Conservation (phyloP, 2,113 vertebrate species). For the Lagenorhynchus albirostris region DNA sequence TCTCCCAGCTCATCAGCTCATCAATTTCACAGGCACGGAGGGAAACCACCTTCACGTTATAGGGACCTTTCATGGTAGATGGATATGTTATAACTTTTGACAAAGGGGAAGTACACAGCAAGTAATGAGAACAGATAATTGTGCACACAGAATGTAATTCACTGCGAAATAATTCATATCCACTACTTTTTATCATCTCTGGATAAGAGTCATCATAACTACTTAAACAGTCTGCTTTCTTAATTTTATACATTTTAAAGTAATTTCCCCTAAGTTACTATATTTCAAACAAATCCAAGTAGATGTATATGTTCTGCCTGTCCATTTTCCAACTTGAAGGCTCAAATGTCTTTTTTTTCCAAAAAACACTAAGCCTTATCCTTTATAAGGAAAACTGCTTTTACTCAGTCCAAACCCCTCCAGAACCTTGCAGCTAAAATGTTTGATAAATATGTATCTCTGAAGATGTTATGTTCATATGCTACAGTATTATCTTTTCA, state of each 20-base stretch:
- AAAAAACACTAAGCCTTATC: neutral
- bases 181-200: neutral
- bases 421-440: neutral
- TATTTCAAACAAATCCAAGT: neutral
- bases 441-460: neutral
- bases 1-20: slow-evolving; percentile 50
- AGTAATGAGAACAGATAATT: rapidly evolving
- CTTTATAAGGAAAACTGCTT: neutral
- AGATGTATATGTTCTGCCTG: neutral
- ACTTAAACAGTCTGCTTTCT: neutral
- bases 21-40: slow-evolving; percentile 45
- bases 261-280: neutral
- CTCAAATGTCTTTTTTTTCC: neutral
- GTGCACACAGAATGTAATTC: neutral
- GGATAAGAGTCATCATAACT: no score
- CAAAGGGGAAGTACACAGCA: neutral
- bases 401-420: neutral
- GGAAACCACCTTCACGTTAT: slow-evolving; percentile 19
- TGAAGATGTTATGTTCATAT: neutral
- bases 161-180: neutral
- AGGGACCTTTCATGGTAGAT: neutral
- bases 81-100: neutral
- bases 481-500: neutral
- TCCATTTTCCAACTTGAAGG: neutral
- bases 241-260: neutral